phyloP scores from a whole-genome alignment of 2,797 vertebrate genomes.

The Semaprochilodus insignis region DNA sequence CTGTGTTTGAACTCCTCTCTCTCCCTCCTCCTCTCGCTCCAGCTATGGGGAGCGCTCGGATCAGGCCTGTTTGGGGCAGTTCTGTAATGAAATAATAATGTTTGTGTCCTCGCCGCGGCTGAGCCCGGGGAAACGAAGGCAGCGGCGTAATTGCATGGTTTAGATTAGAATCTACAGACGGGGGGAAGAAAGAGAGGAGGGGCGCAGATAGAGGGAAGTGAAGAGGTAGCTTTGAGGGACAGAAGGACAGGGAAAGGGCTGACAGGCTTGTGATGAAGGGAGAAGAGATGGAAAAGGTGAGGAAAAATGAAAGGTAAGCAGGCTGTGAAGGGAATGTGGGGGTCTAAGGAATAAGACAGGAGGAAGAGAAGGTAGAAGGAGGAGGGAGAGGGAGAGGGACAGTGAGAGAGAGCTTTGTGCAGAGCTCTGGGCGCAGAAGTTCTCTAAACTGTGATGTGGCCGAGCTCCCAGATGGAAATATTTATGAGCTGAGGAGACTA shows the following conservation, averaged over 20 bases:
- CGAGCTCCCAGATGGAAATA: slow-evolving; percentile 50
- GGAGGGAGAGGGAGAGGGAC: slow-evolving; percentile 5
- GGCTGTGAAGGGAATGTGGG: not conserved
- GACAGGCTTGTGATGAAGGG: not conserved
- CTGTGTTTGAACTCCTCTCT: slow-evolving; percentile 8
- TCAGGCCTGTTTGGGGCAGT: slow-evolving; percentile 46
- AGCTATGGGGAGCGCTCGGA: not conserved
- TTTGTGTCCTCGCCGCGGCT: slow-evolving; percentile 53
- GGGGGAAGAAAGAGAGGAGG: slow-evolving; percentile 41
- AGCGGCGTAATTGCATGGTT: slow-evolving; percentile 62
- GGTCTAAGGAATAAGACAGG: slow-evolving; percentile 21
- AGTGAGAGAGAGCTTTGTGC: not conserved
- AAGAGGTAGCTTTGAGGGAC: not conserved
- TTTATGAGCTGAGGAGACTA: slow-evolving; percentile 36
- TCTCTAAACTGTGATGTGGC: slow-evolving; percentile 48
- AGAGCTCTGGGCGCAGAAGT: slow-evolving; percentile 3
- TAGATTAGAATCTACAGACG: slow-evolving; percentile 58
- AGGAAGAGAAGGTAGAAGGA: slow-evolving; percentile 9
- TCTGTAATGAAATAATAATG: slow-evolving; percentile 62
- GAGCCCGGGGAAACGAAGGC: slow-evolving; percentile 48
- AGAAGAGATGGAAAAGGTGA: not conserved
- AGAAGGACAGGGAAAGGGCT: slow-evolving; percentile 7
- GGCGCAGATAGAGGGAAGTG: not conserved
- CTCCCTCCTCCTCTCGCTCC: slow-evolving; percentile 9
- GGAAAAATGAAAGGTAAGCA: not conserved